Conservation (phyloP, 2,888 invertebrate genomes). For the Rhagonycha lutea region DNA sequence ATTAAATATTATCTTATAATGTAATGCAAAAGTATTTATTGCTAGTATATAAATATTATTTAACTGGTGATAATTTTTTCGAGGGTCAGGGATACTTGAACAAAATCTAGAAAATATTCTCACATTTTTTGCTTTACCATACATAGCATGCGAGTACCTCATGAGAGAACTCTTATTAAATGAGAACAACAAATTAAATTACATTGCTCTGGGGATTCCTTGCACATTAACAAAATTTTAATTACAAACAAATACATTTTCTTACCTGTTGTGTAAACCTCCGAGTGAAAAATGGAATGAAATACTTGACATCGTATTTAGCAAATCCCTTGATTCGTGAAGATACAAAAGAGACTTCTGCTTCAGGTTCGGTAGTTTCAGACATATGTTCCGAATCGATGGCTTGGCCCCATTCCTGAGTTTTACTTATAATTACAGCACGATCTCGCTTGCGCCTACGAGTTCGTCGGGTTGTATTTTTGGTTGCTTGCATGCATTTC, state of each 20-base stretch:
- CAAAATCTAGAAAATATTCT: too few species aligned
- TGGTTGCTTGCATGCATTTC: conserved; percentile 81
- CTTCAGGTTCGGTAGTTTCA: conserved; percentile 90
- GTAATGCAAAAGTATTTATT: too few species aligned
- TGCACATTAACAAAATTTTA: not conserved
- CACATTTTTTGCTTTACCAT: too few species aligned
- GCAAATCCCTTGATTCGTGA: conserved; percentile 86
- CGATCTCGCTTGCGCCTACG: conserved; percentile 63
- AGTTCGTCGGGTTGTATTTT: conserved; percentile 61
- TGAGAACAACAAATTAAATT: too few species aligned
- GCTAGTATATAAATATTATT: too few species aligned
- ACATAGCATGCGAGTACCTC: too few species aligned
- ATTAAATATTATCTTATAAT: too few species aligned
- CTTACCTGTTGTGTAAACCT: conserved; percentile 90
- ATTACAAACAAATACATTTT: not conserved
- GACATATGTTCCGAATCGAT: conserved; percentile 93
- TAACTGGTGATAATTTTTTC: too few species aligned
- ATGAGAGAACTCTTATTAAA: too few species aligned
- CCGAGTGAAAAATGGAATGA: conserved; percentile 95
- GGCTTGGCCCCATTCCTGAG: conserved; percentile 95
- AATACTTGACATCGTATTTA: conserved; percentile 88
- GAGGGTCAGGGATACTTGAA: too few species aligned
- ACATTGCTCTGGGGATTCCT: not conserved
- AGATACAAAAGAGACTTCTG: conserved; percentile 85
- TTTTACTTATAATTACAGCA: conserved; percentile 94